These are phyloP conservation scores for Bucco capensis DNA, from an alignment of 2,113 vertebrate genomes.

Conservation along the genomic window DNA sequence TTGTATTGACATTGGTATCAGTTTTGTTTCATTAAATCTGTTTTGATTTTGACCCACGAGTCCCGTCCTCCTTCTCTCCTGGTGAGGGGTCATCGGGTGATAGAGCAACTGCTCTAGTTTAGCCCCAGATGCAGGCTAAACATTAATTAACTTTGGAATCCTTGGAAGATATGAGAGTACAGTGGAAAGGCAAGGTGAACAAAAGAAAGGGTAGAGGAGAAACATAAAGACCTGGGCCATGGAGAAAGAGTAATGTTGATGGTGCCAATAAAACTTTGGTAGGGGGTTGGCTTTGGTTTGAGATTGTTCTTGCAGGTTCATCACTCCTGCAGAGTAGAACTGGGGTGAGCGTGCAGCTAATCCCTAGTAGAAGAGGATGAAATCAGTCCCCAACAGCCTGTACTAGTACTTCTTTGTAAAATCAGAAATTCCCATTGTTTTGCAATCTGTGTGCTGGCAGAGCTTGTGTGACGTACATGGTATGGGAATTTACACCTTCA, in stretches of 20 bases:
- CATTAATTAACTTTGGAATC: neutral
- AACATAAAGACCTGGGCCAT: neutral
- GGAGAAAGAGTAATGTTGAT: neutral
- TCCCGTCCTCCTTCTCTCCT: too few relatives aligned
- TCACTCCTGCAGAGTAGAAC: neutral
- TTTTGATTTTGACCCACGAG: too few relatives aligned
- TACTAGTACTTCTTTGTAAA: neutral
- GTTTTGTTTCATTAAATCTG: too few relatives aligned
- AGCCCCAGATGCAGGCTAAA: too few relatives aligned
- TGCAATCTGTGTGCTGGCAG: neutral
- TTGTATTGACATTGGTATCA: too few relatives aligned
- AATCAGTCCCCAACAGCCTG: neutral
- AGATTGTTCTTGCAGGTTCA: neutral
- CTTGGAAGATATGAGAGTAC: neutral
- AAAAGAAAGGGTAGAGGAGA: neutral
- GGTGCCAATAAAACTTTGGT: neutral
- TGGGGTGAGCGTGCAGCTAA: neutral
- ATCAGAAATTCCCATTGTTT: neutral
- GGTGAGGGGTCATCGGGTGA: too few relatives aligned
- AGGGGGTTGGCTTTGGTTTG: neutral
- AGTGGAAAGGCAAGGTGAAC: neutral
- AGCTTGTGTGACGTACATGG: neutral
- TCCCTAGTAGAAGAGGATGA: neutral
- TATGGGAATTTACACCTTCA: neutral
- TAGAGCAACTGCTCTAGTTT: too few relatives aligned